Evolutionary conservation across 2,797 vertebrate species (phyloP), one percentile per base, ranked within the genome.

Genomic region (Anniella stebbinsi): DNA sequence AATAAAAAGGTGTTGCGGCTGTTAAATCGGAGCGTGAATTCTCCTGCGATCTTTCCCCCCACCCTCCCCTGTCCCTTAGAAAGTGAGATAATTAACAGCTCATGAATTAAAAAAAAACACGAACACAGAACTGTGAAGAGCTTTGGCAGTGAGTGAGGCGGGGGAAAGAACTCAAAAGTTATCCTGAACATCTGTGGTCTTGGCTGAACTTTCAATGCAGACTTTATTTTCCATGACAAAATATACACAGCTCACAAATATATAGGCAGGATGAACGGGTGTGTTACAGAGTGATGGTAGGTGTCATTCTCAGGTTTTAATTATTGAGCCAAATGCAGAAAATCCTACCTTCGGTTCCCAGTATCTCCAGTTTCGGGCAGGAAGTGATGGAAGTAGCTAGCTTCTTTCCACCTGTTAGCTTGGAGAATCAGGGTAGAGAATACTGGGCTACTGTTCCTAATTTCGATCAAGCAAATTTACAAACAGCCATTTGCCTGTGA

Each of bases 1-100:
- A 48, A 48, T 28, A 66, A 54, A 17, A 72, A 85, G 30, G 83
- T 80, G 88, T 86, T 30, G 83, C 28, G 76, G 66, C 51, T 86
- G 83, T 11, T 72, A 84, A 60, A 86, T 41, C 0, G 11, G 30
- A 72, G 88, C 86, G 83, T 30, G 83, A 89, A 86, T 80, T 54
- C 54, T 72, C 23, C 4, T 38, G 9, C 10, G 10, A 15, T n/a
- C 57, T 45, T 2, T 23, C 60, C 51, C 41, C 6, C 18, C 38
- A 2, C 18, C 33, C 88, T 51, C 18, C 77, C 25, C 13, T 11
- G 13, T 69, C 30, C 11, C 9, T n/a, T 60, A 28, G 30, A 57
- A 89, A 72, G 83, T 89, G 83, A 86, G 76, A 89, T 86, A 80
- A 89, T 89, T 89, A 86, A 72, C 88, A 86, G 48, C 67, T 89